These are phyloP conservation scores for Myiozetetes cayanensis DNA, from an alignment of 2,113 vertebrate genomes.

Conservation along the genomic window DNA sequence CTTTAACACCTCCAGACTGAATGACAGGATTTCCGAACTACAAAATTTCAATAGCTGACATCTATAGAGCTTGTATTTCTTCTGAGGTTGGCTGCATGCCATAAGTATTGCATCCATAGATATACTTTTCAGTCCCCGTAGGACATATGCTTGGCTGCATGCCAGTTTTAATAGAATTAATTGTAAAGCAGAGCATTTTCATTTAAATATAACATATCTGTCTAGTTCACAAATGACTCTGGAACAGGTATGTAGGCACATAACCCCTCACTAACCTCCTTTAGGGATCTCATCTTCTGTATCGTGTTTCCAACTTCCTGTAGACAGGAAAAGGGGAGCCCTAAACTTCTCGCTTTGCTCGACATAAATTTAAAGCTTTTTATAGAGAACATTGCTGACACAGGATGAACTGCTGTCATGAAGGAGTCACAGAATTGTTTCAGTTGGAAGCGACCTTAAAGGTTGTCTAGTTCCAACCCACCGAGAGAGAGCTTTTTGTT, in stretches of 20 bases:
- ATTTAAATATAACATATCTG: background rate
- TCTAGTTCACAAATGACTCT: background rate
- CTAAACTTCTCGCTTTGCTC: conserved; percentile 21
- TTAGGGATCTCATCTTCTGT: conserved; percentile 20
- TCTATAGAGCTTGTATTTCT: conserved; percentile 8
- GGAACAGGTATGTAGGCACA: background rate
- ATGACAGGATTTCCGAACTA: conserved; percentile 34
- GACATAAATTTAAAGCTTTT: conserved; percentile 18
- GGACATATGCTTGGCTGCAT: background rate
- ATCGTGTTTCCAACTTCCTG: conserved; percentile 24
- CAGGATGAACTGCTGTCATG: background rate
- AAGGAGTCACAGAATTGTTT: background rate
- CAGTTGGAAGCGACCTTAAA: background rate
- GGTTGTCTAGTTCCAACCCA: background rate
- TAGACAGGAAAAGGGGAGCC: background rate
- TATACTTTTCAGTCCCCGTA: background rate
- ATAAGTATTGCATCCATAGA: background rate
- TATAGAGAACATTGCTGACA: background rate
- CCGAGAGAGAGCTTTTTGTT: background rate
- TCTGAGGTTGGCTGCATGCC: background rate
- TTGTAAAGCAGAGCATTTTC: background rate
- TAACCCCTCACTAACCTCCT: conserved; percentile 27
- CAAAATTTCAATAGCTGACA: conserved; percentile 27
- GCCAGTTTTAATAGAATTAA: conserved; percentile 24
- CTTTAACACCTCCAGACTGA: background rate